Percentiles rank a stretch among this genome's conserved stretches.
Conservation (phyloP, 2,888 invertebrate genomes). For the Anodontia alba region DNA sequence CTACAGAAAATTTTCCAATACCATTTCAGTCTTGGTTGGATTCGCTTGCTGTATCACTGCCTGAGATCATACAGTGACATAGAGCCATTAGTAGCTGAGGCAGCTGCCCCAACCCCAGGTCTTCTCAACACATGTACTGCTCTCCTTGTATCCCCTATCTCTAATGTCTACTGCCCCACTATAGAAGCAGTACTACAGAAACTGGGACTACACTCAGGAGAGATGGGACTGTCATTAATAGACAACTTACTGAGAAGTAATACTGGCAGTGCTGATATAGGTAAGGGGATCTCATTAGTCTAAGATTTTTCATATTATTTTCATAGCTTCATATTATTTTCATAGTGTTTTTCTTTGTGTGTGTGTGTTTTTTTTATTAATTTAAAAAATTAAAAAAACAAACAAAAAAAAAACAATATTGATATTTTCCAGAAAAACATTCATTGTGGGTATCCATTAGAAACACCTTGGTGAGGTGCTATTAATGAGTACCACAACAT, state of each 20-base stretch:
- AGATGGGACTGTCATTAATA: slow-evolving; percentile 84
- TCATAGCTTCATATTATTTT: too few relatives aligned
- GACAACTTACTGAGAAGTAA: slow-evolving; percentile 78
- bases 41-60: slow-evolving; percentile 92
- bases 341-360: too few relatives aligned
- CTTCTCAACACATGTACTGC: slow-evolving; percentile 90
- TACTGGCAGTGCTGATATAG: slow-evolving; percentile 39
- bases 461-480: too few relatives aligned
- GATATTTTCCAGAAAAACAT: too few relatives aligned
- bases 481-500: too few relatives aligned
- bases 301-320: too few relatives aligned
- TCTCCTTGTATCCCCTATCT: slow-evolving; percentile 89
- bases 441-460: too few relatives aligned
- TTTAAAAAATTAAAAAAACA: too few relatives aligned
- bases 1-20: too few relatives aligned
- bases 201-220: slow-evolving; percentile 89
- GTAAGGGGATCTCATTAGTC: too few relatives aligned
- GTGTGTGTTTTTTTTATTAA: too few relatives aligned
- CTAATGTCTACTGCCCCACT: slow-evolving; percentile 88
- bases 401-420: too few relatives aligned
- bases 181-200: slow-evolving; percentile 90
- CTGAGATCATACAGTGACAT: slow-evolving; percentile 84
- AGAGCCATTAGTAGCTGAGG: slow-evolving; percentile 79
- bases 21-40: slow-evolving; percentile 92
- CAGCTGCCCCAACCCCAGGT: slow-evolving; percentile 89